Conservation (phyloP, 2,888 invertebrate species). For the Ametastegia equiseti region DNA sequence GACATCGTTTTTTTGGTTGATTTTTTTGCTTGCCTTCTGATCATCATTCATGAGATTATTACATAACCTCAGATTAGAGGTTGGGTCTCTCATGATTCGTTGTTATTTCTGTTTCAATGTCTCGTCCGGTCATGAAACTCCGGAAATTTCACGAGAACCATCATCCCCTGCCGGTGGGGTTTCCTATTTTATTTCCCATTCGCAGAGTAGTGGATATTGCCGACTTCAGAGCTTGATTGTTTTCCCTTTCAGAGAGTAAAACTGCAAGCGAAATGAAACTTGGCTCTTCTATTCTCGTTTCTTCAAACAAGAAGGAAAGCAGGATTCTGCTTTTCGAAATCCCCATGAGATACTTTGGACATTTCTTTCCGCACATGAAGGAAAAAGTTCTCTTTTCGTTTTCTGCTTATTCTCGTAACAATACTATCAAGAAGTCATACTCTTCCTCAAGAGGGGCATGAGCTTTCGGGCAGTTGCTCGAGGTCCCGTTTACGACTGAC, state of each 20-base stretch:
- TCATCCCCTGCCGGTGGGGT: conserved; percentile 11
- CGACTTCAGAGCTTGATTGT: conserved; percentile 32
- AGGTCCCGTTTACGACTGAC: conserved; percentile 36
- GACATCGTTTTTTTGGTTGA: background rate
- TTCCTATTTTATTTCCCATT: background rate
- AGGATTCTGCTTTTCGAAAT: background rate
- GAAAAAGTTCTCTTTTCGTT: background rate
- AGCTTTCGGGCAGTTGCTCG: background rate
- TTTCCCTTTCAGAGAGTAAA: background rate
- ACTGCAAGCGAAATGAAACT: background rate
- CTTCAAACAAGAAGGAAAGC: conserved; percentile 25
- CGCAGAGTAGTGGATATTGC: conserved; percentile 25
- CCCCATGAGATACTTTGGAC: background rate
- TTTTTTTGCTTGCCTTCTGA: background rate
- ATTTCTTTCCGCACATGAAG: background rate
- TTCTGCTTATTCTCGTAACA: background rate
- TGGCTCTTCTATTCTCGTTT: background rate
- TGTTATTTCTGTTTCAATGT: background rate
- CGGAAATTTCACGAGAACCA: background rate
- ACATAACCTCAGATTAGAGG: background rate
- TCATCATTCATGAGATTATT: background rate
- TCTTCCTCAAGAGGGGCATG: background rate
- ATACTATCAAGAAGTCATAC: background rate
- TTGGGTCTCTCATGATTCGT: background rate
- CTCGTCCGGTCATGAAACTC: background rate